A percentile compares a stretch with the other conserved stretches of the same genome.
These are phyloP conservation scores for Drosophila melanosoma DNA, from an alignment of 2,888 invertebrate genomes.

Conservation along the genomic window DNA sequence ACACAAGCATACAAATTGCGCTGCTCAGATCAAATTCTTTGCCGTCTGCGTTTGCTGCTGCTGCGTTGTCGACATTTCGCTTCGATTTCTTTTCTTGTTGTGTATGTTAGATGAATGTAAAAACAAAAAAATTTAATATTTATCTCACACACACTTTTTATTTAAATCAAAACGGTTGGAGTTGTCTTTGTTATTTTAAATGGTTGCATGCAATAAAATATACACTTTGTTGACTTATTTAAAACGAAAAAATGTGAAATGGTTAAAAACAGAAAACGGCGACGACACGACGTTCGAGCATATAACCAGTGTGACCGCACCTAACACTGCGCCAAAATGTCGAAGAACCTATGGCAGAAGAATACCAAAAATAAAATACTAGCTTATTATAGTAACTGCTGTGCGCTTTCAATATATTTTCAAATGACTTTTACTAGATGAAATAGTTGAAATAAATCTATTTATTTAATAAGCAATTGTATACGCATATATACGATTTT, in stretches of 20 bases:
- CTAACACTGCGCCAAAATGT: slow-evolving; percentile 17
- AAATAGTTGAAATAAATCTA: not conserved
- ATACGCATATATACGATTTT: not conserved
- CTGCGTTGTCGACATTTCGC: slow-evolving; percentile 71
- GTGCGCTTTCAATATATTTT: not conserved
- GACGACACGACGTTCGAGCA: slow-evolving; percentile 58
- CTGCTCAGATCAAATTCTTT: slow-evolving; percentile 76
- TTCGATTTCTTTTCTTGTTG: slow-evolving; percentile 55
- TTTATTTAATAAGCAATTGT: not conserved
- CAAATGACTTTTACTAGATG: not conserved
- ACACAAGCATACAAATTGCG: slow-evolving; percentile 60
- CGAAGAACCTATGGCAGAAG: not conserved
- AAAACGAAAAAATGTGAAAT: slow-evolving; percentile 70
- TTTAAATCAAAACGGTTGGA: slow-evolving; percentile 64
- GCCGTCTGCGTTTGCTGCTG: slow-evolving; percentile 59
- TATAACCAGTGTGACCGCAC: slow-evolving; percentile 52
- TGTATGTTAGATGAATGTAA: slow-evolving; percentile 40
- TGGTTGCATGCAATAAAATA: slow-evolving; percentile 61
- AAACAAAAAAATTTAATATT: slow-evolving; percentile 34
- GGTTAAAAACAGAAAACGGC: slow-evolving; percentile 63
- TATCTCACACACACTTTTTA: slow-evolving; percentile 58
- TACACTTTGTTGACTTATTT: slow-evolving; percentile 56
- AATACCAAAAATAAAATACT: slow-evolving; percentile 38
- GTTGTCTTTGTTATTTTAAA: slow-evolving; percentile 35
- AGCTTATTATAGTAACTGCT: not conserved